Conservation (phyloP, 2,113 vertebrate genomes). For the Chitala chitala region DNA sequence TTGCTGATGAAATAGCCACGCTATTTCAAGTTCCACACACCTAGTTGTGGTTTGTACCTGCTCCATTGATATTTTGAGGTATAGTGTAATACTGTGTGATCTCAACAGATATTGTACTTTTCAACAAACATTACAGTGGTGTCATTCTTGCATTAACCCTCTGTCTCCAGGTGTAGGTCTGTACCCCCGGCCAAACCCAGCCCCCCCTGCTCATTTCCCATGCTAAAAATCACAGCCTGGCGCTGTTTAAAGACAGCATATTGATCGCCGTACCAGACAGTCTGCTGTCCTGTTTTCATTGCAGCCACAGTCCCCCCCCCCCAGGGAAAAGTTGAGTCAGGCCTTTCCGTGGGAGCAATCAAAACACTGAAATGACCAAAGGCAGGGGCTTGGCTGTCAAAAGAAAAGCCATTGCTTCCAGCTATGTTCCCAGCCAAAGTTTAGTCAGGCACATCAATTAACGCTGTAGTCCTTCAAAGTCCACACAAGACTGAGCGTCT, state of each 20-base stretch:
- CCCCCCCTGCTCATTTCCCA: neutral
- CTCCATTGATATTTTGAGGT: no score
- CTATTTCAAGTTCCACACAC: no score
- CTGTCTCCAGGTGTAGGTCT: neutral
- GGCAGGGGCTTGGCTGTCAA: no score
- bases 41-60: no score
- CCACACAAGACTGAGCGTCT: neutral
- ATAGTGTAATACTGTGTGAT: no score
- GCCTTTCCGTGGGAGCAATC: conserved; percentile 13
- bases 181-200: neutral
- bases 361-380: conserved; percentile 3
- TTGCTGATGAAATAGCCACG: no score
- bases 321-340: conserved; percentile 2
- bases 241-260: conserved; percentile 11
- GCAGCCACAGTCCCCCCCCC: conserved; percentile 5
- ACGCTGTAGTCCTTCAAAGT: neutral
- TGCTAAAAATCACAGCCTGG: conserved; percentile 6
- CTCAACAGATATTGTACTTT: no score
- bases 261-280: conserved; percentile 15
- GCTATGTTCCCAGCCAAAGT: no score
- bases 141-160: neutral
- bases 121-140: neutral
- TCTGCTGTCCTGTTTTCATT: neutral
- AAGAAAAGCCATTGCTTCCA: neutral
- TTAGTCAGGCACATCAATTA: neutral